A percentile compares a stretch with the other conserved stretches of the same genome.
These are phyloP conservation scores for Muricea muricata DNA, from an alignment of 92 coral and sea anemone genomes.

Conservation along the genomic window DNA sequence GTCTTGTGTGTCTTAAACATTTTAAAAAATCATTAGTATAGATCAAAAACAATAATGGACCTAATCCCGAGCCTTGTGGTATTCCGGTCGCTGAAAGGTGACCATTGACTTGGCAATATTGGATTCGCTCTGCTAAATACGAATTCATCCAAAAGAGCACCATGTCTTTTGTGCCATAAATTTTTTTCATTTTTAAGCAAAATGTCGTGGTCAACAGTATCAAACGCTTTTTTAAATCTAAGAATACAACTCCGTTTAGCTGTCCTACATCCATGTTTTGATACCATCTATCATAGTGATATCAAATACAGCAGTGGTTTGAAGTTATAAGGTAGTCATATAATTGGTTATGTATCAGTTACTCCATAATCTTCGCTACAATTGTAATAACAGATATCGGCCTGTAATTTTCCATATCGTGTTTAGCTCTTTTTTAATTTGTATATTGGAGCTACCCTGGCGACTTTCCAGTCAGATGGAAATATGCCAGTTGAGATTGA, in stretches of 20 bases:
- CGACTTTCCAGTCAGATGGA: not conserved
- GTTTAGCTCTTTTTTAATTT: not conserved
- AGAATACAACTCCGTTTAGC: constrained; percentile 9
- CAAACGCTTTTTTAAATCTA: not conserved
- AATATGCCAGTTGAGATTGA: not conserved
- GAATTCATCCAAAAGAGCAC: no score
- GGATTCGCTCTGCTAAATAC: no score
- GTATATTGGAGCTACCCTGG: not conserved
- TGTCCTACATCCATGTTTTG: constrained; percentile 11
- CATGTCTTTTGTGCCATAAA: no score
- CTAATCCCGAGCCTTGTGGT: not conserved
- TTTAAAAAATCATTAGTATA: not conserved
- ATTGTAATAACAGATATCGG: not conserved
- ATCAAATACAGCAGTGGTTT: not conserved
- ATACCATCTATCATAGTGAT: constrained; percentile 11
- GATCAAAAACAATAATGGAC: not conserved
- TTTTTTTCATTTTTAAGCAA: no score
- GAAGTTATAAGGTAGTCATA: not conserved
- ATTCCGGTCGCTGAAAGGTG: not conserved
- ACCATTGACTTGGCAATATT: no score
- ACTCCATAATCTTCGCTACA: not conserved
- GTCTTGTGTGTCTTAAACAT: not conserved
- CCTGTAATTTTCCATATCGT: not conserved
- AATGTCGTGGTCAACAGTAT: no score
- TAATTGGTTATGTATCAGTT: not conserved